A percentile compares a stretch with the other conserved stretches of the same genome.
These are phyloP conservation scores for Eclectus roratus DNA, from an alignment of 2,113 vertebrate genomes.

Conservation along the genomic window DNA sequence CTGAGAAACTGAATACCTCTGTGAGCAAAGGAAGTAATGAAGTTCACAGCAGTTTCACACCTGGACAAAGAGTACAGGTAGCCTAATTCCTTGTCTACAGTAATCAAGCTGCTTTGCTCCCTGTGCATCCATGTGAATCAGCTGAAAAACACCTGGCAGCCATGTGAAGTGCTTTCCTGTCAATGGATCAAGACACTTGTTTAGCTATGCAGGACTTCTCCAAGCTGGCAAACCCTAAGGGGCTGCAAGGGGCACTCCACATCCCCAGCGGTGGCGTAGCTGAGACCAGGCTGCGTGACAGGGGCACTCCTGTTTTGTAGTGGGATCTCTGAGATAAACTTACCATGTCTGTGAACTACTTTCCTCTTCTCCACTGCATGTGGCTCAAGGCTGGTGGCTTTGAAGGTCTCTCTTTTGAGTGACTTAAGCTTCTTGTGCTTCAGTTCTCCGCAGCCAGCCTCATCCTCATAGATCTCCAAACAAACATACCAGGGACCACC, in stretches of 20 bases:
- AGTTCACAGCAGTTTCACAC: not conserved
- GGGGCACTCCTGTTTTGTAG: not conserved
- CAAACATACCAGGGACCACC: not conserved
- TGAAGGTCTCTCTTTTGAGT: not conserved
- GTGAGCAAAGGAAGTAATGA: not conserved
- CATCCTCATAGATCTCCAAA: not conserved
- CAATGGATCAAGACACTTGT: not conserved
- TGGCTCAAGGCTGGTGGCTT: not conserved
- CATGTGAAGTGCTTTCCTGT: not conserved
- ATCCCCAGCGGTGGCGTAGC: not conserved
- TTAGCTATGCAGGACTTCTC: not conserved
- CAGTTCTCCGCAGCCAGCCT: not conserved
- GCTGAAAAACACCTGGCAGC: not conserved
- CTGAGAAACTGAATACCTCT: not conserved
- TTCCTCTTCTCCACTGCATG: accelerated
- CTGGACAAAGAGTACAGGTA: not conserved
- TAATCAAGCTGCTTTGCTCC: not conserved
- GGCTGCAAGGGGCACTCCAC: not conserved
- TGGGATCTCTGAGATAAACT: not conserved
- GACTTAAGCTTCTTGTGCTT: not conserved
- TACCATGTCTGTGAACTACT: not conserved
- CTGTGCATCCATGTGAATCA: not conserved
- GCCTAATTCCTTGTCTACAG: not conserved
- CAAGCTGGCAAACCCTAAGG: not conserved
- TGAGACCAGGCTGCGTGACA: not conserved